Base-by-base conservation (phyloP, 2,113 vertebrate genomes). In the Gracilinanus agilis region DNA sequence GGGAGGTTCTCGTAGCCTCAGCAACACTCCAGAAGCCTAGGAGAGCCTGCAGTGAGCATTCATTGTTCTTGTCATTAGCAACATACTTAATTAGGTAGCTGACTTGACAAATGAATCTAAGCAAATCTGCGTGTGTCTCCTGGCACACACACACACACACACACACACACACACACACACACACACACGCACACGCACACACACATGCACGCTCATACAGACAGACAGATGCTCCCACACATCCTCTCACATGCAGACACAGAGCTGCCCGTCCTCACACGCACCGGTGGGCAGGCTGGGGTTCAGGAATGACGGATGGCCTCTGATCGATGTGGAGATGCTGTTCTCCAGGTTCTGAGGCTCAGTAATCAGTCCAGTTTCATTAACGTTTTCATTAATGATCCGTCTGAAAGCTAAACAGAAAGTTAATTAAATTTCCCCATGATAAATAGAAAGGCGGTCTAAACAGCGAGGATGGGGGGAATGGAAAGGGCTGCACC, bases 351-450 rank as follows among this genome's bases (percentile, higher is more conserved):
- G 67, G 29, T 54, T 90, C 90, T 56, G 44, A 90, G 56, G 9
- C 67, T 90, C 93, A 89, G 34, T 2, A 83, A 54, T 53, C 93
- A 93, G 54, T 93, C 88, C 92, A 94, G 93, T 90, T 97, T 94
- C 95, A 97, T 94, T 94, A 97, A 92, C 67, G 58, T 67, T 94
- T 55, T 95, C 95, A 92, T 90, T 96, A 95, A 96, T 97, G 94
- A 95, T 55, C 53, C 55, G 44, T 91, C 58, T 94, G 83, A 61
- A 94, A 24, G n/a, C 55, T 94, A 93, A 94, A 94, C n/a, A 91
- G 58, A 95, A 94, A 95, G 90, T 94, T 95, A 94, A 97, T 97
- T 93, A 94, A 90, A 93, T 95, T 95, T 91, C 34, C 49, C 56
- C 40, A 97, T 93, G 92, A 94, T 88, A 92, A 94, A 95, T 92